phyloP scores from a whole-genome alignment of 2,888 invertebrate species.

The Neria commutata region DNA sequence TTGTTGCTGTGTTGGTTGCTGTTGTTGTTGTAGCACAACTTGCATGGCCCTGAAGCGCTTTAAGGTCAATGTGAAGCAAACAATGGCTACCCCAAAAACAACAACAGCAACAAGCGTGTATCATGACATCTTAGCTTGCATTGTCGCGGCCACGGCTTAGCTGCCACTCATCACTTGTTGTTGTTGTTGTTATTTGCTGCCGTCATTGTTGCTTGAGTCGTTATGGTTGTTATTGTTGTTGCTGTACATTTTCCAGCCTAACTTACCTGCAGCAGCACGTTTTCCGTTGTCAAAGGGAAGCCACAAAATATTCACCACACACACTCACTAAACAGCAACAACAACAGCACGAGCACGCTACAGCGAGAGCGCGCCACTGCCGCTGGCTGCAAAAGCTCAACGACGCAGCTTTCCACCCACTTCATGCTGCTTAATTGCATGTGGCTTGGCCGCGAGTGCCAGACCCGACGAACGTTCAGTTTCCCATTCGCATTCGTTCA shows the following conservation, averaged over 20 bases:
- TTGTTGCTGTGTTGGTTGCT: too few species aligned
- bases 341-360: too few species aligned
- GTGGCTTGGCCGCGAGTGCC: slow-evolving; percentile 22
- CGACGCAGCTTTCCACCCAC: neutral
- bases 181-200: neutral
- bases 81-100: neutral
- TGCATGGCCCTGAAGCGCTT: slow-evolving; percentile 6
- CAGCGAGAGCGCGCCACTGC: neutral
- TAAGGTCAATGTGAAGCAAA: slow-evolving; percentile 7
- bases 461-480: slow-evolving; percentile 41
- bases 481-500: slow-evolving; percentile 48
- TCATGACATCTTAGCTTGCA: slow-evolving; percentile 1
- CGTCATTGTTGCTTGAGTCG: too few species aligned
- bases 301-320: slow-evolving; percentile 15
- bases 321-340: neutral
- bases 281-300: slow-evolving; percentile 9
- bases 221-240: too few species aligned
- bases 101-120: neutral
- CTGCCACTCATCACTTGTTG: neutral
- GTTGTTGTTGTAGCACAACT: too few species aligned
- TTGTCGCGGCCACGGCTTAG: slow-evolving; percentile 1
- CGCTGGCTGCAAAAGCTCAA: neutral
- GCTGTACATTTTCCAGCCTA: too few species aligned
- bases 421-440: slow-evolving; percentile 23
- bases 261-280: neutral